Percentiles rank a stretch among this genome's conserved stretches.
These are phyloP conservation scores for Monoplex corrugatus DNA, from an alignment of 2,888 invertebrate genomes.

Conservation along the genomic window DNA sequence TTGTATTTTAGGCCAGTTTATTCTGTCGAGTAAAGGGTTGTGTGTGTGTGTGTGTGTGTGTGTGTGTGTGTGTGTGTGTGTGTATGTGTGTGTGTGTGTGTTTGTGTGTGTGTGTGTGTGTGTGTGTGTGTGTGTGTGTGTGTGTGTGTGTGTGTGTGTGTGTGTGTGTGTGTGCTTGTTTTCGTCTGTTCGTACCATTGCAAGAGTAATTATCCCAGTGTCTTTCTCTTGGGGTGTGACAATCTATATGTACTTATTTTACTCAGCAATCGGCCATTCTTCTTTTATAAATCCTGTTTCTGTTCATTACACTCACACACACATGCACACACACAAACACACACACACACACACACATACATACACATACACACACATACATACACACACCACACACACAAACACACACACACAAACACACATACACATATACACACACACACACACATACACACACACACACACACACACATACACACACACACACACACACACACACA, in stretches of 20 bases:
- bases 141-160: constrained; percentile 24
- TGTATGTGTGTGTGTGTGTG: constrained; percentile 13
- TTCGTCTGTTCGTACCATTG: too few relatives aligned
- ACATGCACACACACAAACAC: too few relatives aligned
- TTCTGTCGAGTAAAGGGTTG: too few relatives aligned
- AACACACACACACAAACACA: too few relatives aligned
- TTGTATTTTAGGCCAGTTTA: too few relatives aligned
- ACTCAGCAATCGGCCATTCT: neutral
- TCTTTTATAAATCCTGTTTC: neutral
- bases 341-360: neutral
- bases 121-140: constrained; percentile 39
- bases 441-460: neutral
- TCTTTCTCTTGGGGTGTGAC: too few relatives aligned
- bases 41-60: neutral
- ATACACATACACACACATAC: neutral
- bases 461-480: neutral
- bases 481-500: too few relatives aligned
- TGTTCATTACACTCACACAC: too few relatives aligned
- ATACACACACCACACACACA: too few relatives aligned
- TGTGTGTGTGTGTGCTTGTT: neutral
- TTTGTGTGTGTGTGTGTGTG: constrained; percentile 6
- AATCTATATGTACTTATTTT: too few relatives aligned
- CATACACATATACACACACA: neutral
- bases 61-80: neutral
- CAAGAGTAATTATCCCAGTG: too few relatives aligned